phyloP scores from a whole-genome alignment of 2,113 vertebrate genomes.

The Atherinomorus stipes region DNA sequence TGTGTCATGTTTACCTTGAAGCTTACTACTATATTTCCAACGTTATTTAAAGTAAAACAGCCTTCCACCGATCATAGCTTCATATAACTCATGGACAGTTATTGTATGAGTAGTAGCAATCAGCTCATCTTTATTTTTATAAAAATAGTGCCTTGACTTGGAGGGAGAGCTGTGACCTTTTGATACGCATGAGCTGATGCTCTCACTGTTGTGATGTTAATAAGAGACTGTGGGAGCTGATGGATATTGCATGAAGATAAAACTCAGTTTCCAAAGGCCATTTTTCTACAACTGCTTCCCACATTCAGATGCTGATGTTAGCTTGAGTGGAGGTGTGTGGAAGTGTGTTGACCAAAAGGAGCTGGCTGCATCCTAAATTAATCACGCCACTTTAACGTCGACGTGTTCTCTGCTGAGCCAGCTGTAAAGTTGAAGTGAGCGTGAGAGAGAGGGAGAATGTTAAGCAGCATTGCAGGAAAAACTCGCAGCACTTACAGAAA shows the following conservation, averaged over 20 bases:
- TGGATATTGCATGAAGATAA: slow-evolving; percentile 12
- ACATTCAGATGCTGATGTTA: slow-evolving; percentile 34
- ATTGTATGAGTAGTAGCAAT: slow-evolving; percentile 3
- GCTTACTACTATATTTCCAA: too few relatives aligned
- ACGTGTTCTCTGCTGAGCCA: slow-evolving; percentile 70
- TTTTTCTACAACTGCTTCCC: slow-evolving; percentile 28
- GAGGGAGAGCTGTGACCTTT: slow-evolving; percentile 43
- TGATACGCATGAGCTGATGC: slow-evolving; percentile 35
- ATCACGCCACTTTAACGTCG: slow-evolving; percentile 69
- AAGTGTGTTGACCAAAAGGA: slow-evolving; percentile 32
- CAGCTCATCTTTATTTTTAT: slow-evolving; percentile 13
- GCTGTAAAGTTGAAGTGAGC: slow-evolving; percentile 62
- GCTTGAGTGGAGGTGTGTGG: slow-evolving; percentile 10
- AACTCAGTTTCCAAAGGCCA: slow-evolving; percentile 37
- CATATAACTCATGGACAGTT: background rate
- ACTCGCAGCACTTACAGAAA: slow-evolving; percentile 22
- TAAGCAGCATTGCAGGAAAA: slow-evolving; percentile 51
- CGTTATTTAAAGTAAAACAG: background rate
- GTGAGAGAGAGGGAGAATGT: slow-evolving; percentile 47
- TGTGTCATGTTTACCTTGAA: background rate
- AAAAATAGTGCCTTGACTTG: slow-evolving; percentile 11
- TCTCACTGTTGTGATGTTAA: slow-evolving; percentile 27
- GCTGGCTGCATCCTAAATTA: slow-evolving; percentile 67
- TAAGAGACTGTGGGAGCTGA: slow-evolving; percentile 12
- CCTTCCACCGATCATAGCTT: background rate